phyloP scores from a whole-genome alignment of 1,140 invertebrate genomes.

The Drosophila ambigua region DNA sequence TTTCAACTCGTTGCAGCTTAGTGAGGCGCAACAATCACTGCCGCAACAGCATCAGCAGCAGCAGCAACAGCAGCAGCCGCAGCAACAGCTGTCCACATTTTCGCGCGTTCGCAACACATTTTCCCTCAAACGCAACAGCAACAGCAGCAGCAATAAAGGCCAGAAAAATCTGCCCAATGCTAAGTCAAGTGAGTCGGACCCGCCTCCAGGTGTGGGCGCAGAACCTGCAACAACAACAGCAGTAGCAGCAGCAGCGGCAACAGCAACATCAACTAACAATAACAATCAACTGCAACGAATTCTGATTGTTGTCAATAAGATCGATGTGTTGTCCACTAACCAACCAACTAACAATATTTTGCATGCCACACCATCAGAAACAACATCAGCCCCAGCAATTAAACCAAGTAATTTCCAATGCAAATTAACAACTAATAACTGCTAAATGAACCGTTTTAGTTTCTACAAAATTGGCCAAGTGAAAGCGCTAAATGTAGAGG shows the following conservation, averaged over 20 bases:
- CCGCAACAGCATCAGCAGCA: slow-evolving; percentile 31
- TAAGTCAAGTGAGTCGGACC: slow-evolving; percentile 74
- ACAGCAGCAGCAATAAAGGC: slow-evolving; percentile 30
- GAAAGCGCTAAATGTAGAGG: slow-evolving; percentile 20
- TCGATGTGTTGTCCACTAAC: slow-evolving; percentile 59
- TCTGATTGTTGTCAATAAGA: slow-evolving; percentile 73
- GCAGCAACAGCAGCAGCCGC: slow-evolving; percentile 32
- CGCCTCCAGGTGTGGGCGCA: slow-evolving; percentile 27
- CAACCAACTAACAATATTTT: slow-evolving; percentile 58
- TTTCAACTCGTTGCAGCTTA: slow-evolving; percentile 72
- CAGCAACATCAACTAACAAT: slow-evolving; percentile 29
- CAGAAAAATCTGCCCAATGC: slow-evolving; percentile 47
- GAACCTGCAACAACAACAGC: slow-evolving; percentile 28
- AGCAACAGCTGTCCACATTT: slow-evolving; percentile 78
- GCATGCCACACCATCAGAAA: slow-evolving; percentile 55
- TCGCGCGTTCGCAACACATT: slow-evolving; percentile 80
- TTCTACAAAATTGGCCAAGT: slow-evolving; percentile 6
- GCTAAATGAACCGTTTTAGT: slow-evolving; percentile 20
- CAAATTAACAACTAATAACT: slow-evolving; percentile 32
- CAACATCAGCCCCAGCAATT: slow-evolving; percentile 34
- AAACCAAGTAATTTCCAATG: slow-evolving; percentile 63
- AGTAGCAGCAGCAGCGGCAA: slow-evolving; percentile 27
- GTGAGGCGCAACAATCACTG: slow-evolving; percentile 61
- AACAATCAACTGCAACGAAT: slow-evolving; percentile 60
- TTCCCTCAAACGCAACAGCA: slow-evolving; percentile 57